These are phyloP conservation scores for Phasia obesa DNA, from an alignment of 2,888 invertebrate species.

Conservation along the genomic window DNA sequence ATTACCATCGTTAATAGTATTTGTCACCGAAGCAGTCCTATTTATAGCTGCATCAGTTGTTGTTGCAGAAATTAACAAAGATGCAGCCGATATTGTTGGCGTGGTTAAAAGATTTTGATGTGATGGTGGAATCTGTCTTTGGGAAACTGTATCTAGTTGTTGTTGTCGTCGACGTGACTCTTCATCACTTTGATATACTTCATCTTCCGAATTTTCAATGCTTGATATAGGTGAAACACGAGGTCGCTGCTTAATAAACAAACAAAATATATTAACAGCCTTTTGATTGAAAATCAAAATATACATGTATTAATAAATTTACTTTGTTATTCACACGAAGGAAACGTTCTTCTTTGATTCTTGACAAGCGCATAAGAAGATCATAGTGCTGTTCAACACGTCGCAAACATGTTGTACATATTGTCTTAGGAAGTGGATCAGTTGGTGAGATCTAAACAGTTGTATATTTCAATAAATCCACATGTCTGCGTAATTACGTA, in stretches of 20 bases:
- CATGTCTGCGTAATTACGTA: slow-evolving; percentile 1
- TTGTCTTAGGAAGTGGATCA: slow-evolving; percentile 88
- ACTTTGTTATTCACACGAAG: slow-evolving; percentile 73
- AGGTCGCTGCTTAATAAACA: slow-evolving; percentile 39
- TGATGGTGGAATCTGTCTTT: slow-evolving; percentile 13
- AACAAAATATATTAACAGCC: slow-evolving; percentile 3
- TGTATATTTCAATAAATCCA: slow-evolving; percentile 25
- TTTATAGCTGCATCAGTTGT: slow-evolving; percentile 6
- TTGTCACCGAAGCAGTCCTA: slow-evolving; percentile 1
- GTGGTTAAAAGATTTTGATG: slow-evolving; percentile 12
- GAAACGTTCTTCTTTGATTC: slow-evolving; percentile 77
- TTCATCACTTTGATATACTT: slow-evolving; percentile 68
- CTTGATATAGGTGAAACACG: slow-evolving; percentile 73
- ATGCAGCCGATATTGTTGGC: slow-evolving; percentile 16
- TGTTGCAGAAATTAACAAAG: slow-evolving; percentile 20
- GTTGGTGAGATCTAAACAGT: slow-evolving; percentile 85
- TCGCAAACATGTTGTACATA: slow-evolving; percentile 85
- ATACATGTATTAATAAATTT: neutral
- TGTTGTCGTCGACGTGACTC: slow-evolving; percentile 48
- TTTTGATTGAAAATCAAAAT: neutral
- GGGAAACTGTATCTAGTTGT: slow-evolving; percentile 16
- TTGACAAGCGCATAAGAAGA: slow-evolving; percentile 78
- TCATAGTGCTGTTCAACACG: slow-evolving; percentile 85
- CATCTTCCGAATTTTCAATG: slow-evolving; percentile 76
- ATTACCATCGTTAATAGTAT: neutral